Evolutionary conservation across 1,140 invertebrate genomes (phyloP), one percentile per base, ranked within the genome.

Genomic region (Rhizoglyphus robini): DNA sequence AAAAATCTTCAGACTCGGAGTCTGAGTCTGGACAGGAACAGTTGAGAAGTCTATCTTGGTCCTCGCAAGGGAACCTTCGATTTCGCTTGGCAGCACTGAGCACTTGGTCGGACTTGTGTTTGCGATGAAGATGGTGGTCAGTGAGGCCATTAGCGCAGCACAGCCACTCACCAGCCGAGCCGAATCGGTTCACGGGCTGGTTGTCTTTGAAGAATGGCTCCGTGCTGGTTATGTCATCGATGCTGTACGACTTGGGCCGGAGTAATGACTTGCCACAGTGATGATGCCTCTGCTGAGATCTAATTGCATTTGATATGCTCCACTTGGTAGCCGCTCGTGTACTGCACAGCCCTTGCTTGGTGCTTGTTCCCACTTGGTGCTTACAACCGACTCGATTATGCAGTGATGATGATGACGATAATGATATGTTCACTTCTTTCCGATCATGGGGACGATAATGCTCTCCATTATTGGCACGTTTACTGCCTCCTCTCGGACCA

Each of bases 241-340:
- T 41, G 36, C 36, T 41, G 18, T 41, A 41, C 36, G 36, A 41
- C 18, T 41, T 41, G n/a, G n/a, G n/a, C n/a, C n/a, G n/a, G n/a
- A n/a, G n/a, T n/a, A n/a, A n/a, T n/a, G 36, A 41, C 36, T 41
- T 41, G 8, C 36, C 36, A 41, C 18, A 41, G 18, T 41, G 18
- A 41, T 41, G 36, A 41, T 18, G 8, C 36, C 8, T 41, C 18
- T 18, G 36, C 18, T 18, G 36, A 25, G 8, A 5, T 54, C 20
- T 54, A 54, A 54, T 54, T 54, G 51, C 51, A 54, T 54, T 54
- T 54, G 51, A 54, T 5, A 27, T 32, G 51, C 51, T 54, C 51
- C 8, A 54, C 8, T 54, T 46, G 41, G 41, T 23, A 15, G 15
- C 15, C 15, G 15, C 23, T 15, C 41, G 23, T 46, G 41, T 15